These are phyloP conservation scores for Scaptomyza reducta DNA, from an alignment of 2,888 invertebrate genomes.

Conservation along the genomic window DNA sequence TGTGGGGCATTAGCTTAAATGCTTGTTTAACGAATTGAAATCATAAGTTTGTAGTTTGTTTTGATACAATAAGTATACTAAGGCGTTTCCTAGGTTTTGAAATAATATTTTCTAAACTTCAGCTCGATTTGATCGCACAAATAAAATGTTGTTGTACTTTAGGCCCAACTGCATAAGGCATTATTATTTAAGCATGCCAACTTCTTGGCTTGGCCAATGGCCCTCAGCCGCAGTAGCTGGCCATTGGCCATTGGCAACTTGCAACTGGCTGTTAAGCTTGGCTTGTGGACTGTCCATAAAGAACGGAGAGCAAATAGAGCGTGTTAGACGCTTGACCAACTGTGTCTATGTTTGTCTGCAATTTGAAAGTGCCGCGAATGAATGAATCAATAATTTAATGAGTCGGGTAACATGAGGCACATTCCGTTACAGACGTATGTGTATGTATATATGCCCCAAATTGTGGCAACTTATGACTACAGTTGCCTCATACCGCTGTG, in stretches of 20 bases:
- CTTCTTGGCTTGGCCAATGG: slow-evolving; percentile 42
- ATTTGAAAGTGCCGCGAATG: slow-evolving; percentile 61
- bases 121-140: neutral
- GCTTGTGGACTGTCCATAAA: slow-evolving; percentile 47
- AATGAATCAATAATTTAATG: slow-evolving; percentile 18
- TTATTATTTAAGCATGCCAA: slow-evolving; percentile 11
- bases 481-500: neutral
- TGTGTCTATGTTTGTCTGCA: slow-evolving; percentile 56
- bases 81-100: too few relatives aligned
- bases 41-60: too few relatives aligned
- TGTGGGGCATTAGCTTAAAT: too few relatives aligned
- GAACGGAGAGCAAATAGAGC: slow-evolving; percentile 64
- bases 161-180: neutral
- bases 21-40: too few relatives aligned
- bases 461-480: slow-evolving; percentile 9
- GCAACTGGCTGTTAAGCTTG: slow-evolving; percentile 24
- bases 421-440: neutral
- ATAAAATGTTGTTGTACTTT: too few relatives aligned
- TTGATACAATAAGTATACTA: too few relatives aligned
- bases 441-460: slow-evolving; percentile 6
- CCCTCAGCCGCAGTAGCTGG: slow-evolving; percentile 22
- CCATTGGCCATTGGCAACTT: slow-evolving; percentile 16
- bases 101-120: neutral
- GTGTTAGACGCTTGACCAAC: slow-evolving; percentile 70
- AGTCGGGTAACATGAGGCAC: slow-evolving; percentile 6